phyloP scores from a whole-genome alignment of 2,113 vertebrate species.

The Indri indri region DNA sequence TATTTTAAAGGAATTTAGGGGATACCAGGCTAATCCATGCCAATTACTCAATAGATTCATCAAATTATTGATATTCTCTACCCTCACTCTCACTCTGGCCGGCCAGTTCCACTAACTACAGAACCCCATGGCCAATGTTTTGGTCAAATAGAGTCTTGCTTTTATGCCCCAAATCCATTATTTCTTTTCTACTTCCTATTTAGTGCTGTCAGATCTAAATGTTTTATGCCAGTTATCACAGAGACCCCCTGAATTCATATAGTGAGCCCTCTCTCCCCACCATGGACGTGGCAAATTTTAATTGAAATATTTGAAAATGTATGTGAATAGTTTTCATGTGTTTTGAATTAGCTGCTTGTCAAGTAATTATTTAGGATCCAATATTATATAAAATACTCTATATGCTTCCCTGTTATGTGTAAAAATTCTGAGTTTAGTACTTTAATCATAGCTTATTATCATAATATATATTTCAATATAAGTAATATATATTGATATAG shows the following conservation, averaged over 20 bases:
- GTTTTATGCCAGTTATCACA: background rate
- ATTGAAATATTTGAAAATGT: background rate
- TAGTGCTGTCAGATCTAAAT: background rate
- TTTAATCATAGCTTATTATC: background rate
- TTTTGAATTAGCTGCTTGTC: background rate
- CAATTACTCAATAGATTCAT: background rate
- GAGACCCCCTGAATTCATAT: background rate
- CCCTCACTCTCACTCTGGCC: background rate
- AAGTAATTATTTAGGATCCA: background rate
- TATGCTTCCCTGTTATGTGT: background rate
- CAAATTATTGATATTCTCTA: background rate
- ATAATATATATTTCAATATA: background rate
- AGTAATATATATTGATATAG: background rate
- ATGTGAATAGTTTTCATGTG: background rate
- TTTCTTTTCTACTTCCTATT: background rate
- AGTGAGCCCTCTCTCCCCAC: background rate
- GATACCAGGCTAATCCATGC: background rate
- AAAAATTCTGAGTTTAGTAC: background rate
- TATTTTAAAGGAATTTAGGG: slow-evolving; percentile 9
- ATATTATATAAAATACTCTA: background rate
- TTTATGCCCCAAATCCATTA: background rate
- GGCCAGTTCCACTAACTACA: background rate
- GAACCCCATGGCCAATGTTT: background rate
- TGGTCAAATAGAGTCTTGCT: background rate
- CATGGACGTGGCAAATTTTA: background rate